Evolutionary conservation across 2,797 vertebrate genomes (phyloP).

Genomic region (Sebastes diploproa): DNA sequence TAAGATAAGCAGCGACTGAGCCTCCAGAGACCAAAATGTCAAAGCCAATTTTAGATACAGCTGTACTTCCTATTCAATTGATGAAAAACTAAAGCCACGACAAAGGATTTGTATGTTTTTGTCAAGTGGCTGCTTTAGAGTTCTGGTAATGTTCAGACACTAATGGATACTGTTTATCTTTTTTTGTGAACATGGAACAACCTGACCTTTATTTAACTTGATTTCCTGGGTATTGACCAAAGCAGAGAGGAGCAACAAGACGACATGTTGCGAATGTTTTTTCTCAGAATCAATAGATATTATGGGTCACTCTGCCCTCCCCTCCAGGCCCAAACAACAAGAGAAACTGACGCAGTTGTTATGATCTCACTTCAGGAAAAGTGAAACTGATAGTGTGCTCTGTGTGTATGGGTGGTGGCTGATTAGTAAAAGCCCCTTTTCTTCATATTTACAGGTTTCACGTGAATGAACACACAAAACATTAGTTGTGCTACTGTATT

Average conservation of each 20-base stretch:
- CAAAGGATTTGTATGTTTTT: background rate
- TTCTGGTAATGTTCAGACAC: background rate
- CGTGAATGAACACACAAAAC: background rate
- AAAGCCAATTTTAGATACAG: background rate
- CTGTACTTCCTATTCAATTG: background rate
- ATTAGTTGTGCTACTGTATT: background rate
- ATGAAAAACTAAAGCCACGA: background rate
- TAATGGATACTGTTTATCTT: background rate
- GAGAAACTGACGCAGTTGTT: background rate
- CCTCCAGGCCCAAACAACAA: background rate
- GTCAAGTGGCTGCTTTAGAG: background rate
- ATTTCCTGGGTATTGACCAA: slow-evolving; percentile 37
- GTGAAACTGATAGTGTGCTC: background rate
- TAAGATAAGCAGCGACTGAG: background rate
- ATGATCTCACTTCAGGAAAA: slow-evolving; percentile 1
- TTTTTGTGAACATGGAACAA: slow-evolving; percentile 3
- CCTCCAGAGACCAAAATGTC: background rate
- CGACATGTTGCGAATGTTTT: slow-evolving; percentile 28
- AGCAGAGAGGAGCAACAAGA: slow-evolving; percentile 13
- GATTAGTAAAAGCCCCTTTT: background rate
- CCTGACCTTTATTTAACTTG: slow-evolving; percentile 35
- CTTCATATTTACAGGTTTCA: background rate
- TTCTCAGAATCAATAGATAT: slow-evolving; percentile 38
- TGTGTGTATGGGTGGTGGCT: background rate
- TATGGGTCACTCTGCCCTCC: background rate